Evolutionary conservation across 1,140 invertebrate genomes (phyloP).

Genomic region (Aethina tumida): DNA sequence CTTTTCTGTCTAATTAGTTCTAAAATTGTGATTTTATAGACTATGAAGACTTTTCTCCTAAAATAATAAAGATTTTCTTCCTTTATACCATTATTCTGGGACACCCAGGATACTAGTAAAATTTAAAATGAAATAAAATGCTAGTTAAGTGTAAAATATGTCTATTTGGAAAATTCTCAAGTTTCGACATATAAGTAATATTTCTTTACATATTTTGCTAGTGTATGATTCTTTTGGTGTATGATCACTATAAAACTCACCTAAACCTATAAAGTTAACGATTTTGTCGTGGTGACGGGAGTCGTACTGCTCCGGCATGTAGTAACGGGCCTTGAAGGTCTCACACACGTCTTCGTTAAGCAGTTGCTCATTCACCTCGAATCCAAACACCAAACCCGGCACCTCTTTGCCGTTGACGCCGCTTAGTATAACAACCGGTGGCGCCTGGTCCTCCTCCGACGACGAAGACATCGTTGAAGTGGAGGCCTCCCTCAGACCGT

Average conservation of each 20-base stretch:
- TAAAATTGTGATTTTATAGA: neutral
- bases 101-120: conserved; percentile 1
- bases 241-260: conserved; percentile 35
- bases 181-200: conserved; percentile 6
- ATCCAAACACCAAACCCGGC: conserved; percentile 51
- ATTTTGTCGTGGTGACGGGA: conserved; percentile 49
- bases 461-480: conserved; percentile 5
- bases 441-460: conserved; percentile 9
- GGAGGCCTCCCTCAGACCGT: neutral
- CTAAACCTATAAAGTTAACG: conserved; percentile 50
- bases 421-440: conserved; percentile 50
- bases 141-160: too few relatives aligned
- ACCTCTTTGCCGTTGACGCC: conserved; percentile 38
- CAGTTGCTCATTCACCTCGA: conserved; percentile 57
- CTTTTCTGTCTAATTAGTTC: conserved; percentile 3
- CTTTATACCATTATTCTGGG: too few relatives aligned
- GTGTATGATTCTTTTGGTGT: neutral
- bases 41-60: conserved; percentile 1
- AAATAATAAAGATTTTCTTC: too few relatives aligned
- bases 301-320: conserved; percentile 12
- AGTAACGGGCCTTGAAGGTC: conserved; percentile 13
- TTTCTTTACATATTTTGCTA: neutral
- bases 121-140: neutral
- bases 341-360: conserved; percentile 31
- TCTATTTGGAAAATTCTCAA: too few relatives aligned